Percentiles rank a stretch among this genome's conserved stretches.
These are phyloP conservation scores for Ceuthmochares aereus DNA, from an alignment of 2,113 vertebrate species.

Conservation along the genomic window DNA sequence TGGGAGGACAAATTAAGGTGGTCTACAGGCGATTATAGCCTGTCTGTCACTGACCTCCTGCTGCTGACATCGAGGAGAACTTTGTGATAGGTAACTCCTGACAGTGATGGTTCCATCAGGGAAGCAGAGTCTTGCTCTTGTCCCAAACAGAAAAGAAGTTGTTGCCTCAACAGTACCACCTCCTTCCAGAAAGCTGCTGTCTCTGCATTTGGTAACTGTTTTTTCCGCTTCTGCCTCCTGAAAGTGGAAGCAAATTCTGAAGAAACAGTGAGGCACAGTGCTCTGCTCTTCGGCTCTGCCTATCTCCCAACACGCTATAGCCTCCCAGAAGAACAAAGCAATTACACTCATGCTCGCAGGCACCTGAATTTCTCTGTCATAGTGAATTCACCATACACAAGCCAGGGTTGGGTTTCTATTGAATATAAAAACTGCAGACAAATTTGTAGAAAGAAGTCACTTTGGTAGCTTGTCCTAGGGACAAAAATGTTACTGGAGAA, in stretches of 20 bases:
- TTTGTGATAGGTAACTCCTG: not conserved
- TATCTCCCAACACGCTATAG: not conserved
- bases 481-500: not conserved
- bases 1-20: not conserved
- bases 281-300: not conserved
- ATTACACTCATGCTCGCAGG: not conserved
- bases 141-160: not conserved
- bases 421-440: not conserved
- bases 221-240: not conserved
- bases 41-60: not conserved
- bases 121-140: not conserved
- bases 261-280: not conserved
- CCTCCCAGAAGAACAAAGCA: not conserved
- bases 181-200: not conserved
- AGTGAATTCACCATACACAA: not conserved
- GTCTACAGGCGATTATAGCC: not conserved
- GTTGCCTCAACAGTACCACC: not conserved
- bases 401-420: not conserved
- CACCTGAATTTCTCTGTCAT: not conserved
- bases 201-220: not conserved
- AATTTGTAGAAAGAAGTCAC: not conserved
- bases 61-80: not conserved
- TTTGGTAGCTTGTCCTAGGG: not conserved
- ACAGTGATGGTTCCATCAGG: not conserved
- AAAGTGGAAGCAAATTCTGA: not conserved